Base-by-base conservation (phyloP, 2,888 invertebrate species). In the Gasteruption jaculator region DNA sequence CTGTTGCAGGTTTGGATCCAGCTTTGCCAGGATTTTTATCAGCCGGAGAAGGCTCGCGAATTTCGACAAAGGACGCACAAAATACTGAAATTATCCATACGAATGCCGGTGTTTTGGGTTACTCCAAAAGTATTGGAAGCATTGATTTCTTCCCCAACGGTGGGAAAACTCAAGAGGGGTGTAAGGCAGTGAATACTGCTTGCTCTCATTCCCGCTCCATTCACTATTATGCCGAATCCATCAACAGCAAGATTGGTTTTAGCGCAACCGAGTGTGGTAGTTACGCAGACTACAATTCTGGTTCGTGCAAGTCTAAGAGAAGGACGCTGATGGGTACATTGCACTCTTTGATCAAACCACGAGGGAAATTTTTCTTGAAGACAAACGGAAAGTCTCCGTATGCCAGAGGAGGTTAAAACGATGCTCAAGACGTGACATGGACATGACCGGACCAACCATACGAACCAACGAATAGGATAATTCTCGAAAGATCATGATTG, bases 61-160 rank as follows among this genome's bases (percentile, higher is more conserved):
- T 73, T 10, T 68, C 70, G 5, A 43, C 40, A 3, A 50, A 49
- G 0, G 73, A 72, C 38, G 73, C 69, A 2, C 39, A 47, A 0
- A 58, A 65, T 43, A 72, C 73, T 1, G 63, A 70, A 44, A 63
- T 70, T 5, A 65, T 73, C 25, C 73, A 73, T 48, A 71, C 72
- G 4, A 68, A 64, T 22, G 64, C 57, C 1, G 68, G 68, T 3
- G 37, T 60, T 0, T 53, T 73, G 3, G 71, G 71, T 4, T 66
- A 58, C 39, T 35, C 50, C 0, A 21, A 45, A 0, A 54, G 67
- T 0, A 57, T 71, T n/a, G 71, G 71, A 3, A 55, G 70, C 31
- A 57, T 54, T 11, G 73, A 73, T 41, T 73, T 69, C 43, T 73
- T 62, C 46, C 71, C 71, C 0, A 72, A 73, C 33, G 71, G 71